phyloP scores from a whole-genome alignment of 1,140 invertebrate genomes.

The Micrasema minimum region DNA sequence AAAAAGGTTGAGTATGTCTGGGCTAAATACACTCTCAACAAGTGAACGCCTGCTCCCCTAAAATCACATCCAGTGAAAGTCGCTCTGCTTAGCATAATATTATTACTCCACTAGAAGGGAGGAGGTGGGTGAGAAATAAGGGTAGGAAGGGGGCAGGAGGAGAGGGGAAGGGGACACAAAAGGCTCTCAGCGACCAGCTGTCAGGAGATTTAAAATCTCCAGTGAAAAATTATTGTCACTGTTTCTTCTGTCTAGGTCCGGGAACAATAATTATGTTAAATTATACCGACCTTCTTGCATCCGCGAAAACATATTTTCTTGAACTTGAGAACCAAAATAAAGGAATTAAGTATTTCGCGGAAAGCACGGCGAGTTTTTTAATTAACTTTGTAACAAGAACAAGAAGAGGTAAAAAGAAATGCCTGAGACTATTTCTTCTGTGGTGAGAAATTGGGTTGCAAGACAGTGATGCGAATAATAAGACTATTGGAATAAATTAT shows the following conservation, averaged over 20 bases:
- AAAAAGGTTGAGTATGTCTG: too few species aligned
- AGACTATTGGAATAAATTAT: too few species aligned
- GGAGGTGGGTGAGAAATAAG: conserved; percentile 11
- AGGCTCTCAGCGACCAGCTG: conserved; percentile 4
- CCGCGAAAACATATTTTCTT: conserved; percentile 12
- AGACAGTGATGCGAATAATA: too few species aligned
- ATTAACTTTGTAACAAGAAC: conserved; percentile 23
- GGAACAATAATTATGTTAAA: conserved; percentile 20
- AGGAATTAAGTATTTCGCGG: conserved; percentile 1
- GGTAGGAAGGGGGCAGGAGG: neutral
- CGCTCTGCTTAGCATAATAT: conserved; percentile 41
- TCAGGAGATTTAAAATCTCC: neutral
- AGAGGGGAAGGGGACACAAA: too few species aligned
- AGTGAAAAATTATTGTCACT: conserved; percentile 9
- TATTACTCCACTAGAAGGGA: too few species aligned
- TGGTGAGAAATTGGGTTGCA: too few species aligned
- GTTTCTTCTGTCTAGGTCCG: neutral
- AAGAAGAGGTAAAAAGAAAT: too few species aligned
- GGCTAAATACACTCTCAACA: conserved; percentile 38
- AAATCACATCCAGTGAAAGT: conserved; percentile 39
- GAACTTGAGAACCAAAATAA: neutral
- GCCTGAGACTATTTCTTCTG: too few species aligned
- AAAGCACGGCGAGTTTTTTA: conserved; percentile 15
- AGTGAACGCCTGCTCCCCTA: conserved; percentile 21
- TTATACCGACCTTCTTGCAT: conserved; percentile 5